A percentile compares a stretch with the other conserved stretches of the same genome.
These are phyloP conservation scores for Cetoscarus ocellatus DNA, from an alignment of 2,797 vertebrate species.

Conservation along the genomic window DNA sequence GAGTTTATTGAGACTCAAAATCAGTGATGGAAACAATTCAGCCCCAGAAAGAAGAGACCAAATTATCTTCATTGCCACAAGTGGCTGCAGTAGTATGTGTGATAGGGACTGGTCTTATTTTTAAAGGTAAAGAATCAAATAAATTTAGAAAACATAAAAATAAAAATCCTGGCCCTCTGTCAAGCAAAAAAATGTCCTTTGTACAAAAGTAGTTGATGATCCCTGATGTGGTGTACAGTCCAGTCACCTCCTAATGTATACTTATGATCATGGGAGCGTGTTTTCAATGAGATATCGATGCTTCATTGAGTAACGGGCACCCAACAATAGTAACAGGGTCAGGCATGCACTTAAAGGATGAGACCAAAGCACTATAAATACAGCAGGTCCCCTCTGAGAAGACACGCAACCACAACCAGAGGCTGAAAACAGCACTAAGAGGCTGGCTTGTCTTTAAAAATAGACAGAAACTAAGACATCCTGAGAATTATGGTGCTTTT, in stretches of 20 bases:
- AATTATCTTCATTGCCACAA: too few species aligned
- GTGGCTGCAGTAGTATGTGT: too few species aligned
- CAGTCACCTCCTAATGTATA: constrained; percentile 8
- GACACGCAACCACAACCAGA: constrained; percentile 35
- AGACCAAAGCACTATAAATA: constrained; percentile 66
- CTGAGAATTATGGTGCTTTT: background rate
- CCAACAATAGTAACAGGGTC: constrained; percentile 65
- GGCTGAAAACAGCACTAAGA: background rate
- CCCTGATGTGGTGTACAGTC: constrained; percentile 2
- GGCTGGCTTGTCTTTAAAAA: background rate
- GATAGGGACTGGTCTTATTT: too few species aligned
- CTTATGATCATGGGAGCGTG: constrained; percentile 29
- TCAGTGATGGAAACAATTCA: too few species aligned
- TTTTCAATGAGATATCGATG: constrained; percentile 43
- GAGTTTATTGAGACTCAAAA: too few species aligned
- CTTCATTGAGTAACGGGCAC: constrained; percentile 53
- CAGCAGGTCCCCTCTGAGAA: constrained; percentile 16
- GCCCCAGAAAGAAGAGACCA: too few species aligned
- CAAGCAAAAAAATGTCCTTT: too few species aligned
- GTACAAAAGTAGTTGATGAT: too few species aligned
- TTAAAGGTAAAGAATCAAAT: too few species aligned
- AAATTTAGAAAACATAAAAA: too few species aligned
- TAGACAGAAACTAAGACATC: background rate
- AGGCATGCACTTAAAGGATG: constrained; percentile 71
- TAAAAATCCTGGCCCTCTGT: too few species aligned